Evolutionary conservation across 2,888 invertebrate genomes (phyloP).

Genomic region (Cheilosia grossa): DNA sequence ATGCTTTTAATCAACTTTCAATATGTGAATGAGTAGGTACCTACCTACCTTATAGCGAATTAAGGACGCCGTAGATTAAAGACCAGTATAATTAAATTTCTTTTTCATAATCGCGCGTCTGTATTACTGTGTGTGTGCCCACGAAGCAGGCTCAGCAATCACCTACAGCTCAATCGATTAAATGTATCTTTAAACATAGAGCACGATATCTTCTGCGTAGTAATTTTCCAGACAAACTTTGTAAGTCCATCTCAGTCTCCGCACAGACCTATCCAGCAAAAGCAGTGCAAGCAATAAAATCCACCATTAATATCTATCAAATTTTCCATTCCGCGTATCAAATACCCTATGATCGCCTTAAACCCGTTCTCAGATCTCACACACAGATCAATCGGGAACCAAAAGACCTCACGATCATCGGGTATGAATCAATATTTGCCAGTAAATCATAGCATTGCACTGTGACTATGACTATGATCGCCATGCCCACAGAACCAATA

Average conservation of each 20-base stretch:
- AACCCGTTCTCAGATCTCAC: constrained; percentile 51
- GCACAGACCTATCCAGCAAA: too few relatives aligned
- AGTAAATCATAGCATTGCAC: constrained; percentile 33
- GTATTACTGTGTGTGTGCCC: too few relatives aligned
- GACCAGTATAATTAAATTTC: too few relatives aligned
- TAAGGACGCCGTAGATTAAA: too few relatives aligned
- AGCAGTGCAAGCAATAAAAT: constrained; percentile 12
- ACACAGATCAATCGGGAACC: constrained; percentile 17
- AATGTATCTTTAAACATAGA: constrained; percentile 4
- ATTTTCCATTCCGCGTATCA: constrained; percentile 13
- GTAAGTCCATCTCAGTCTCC: neutral
- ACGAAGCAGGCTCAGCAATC: too few relatives aligned
- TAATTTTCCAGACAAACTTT: neutral
- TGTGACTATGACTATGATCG: constrained; percentile 9
- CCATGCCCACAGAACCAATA: constrained; percentile 3
- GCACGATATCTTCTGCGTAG: neutral
- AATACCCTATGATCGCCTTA: constrained; percentile 15
- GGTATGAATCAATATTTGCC: constrained; percentile 17
- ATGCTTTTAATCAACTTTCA: too few relatives aligned
- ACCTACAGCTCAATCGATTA: too few relatives aligned
- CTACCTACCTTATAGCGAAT: too few relatives aligned
- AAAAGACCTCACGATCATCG: constrained; percentile 12
- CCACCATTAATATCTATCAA: constrained; percentile 5
- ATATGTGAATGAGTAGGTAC: too few relatives aligned
- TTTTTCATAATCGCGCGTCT: too few relatives aligned